These are phyloP conservation scores for Drosophila bipectinata DNA, from an alignment of 1,140 invertebrate species.

Conservation along the genomic window DNA sequence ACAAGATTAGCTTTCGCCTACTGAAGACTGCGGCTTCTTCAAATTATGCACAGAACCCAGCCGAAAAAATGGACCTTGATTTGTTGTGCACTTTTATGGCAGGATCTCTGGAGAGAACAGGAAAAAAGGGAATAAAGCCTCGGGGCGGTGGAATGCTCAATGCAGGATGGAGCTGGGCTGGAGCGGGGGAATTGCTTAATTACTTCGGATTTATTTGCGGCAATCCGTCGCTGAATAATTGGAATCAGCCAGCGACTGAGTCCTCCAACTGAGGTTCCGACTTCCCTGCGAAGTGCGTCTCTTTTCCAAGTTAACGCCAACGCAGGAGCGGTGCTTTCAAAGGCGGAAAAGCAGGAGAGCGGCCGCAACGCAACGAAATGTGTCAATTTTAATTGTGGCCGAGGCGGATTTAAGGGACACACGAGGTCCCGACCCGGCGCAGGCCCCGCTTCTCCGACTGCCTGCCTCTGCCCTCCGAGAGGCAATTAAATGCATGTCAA, in stretches of 20 bases:
- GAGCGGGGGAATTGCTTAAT: conserved; percentile 46
- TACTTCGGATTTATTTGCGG: conserved; percentile 55
- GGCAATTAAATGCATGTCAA: conserved; percentile 84
- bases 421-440: conserved; percentile 30
- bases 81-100: conserved; percentile 76
- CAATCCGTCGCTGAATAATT: conserved; percentile 51
- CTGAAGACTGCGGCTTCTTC: conserved; percentile 23
- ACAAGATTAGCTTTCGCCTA: conserved; percentile 46
- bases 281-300: conserved; percentile 1
- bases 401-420: conserved; percentile 71
- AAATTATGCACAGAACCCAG: conserved; percentile 70
- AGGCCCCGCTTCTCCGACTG: conserved; percentile 8
- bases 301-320: conserved; percentile 21
- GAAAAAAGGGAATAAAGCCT: conserved; percentile 8
- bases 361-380: conserved; percentile 76
- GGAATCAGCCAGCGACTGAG: conserved; percentile 23
- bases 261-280: background rate
- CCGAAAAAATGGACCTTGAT: conserved; percentile 76
- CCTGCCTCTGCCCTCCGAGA: conserved; percentile 39
- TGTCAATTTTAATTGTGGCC: conserved; percentile 83
- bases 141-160: background rate
- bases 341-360: conserved; percentile 46
- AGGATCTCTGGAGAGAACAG: conserved; percentile 8
- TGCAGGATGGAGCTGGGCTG: background rate
- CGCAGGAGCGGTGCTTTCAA: conserved; percentile 52